Percentiles rank a stretch among this genome's conserved stretches.
These are phyloP conservation scores for Corythornis madagascariensis DNA, from an alignment of 2,113 vertebrate species.

Conservation along the genomic window DNA sequence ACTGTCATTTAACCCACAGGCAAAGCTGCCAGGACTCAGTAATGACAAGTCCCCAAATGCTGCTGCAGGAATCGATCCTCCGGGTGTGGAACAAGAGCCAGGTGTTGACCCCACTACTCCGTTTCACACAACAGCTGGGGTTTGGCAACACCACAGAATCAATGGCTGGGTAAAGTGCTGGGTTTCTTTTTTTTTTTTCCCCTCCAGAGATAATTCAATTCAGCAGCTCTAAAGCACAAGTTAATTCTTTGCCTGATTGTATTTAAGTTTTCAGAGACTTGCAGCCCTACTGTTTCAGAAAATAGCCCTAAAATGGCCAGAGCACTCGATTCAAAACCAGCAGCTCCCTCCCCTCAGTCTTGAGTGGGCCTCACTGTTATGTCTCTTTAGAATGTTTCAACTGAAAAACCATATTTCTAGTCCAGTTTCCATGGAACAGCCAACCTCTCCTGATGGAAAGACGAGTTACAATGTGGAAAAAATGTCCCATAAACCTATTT, in stretches of 20 bases:
- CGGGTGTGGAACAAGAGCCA: background rate
- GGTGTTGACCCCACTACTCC: background rate
- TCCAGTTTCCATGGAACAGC: background rate
- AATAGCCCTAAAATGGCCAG: background rate
- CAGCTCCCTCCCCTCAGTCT: background rate
- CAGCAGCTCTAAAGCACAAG: background rate
- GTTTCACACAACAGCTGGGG: background rate
- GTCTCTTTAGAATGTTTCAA: background rate
- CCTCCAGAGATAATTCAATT: conserved; percentile 33
- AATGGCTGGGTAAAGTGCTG: background rate
- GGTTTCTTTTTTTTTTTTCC: background rate
- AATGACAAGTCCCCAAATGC: conserved; percentile 24
- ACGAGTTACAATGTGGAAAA: background rate
- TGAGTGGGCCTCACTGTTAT: background rate
- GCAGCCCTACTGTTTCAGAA: background rate
- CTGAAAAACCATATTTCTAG: background rate
- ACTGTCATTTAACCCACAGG: background rate
- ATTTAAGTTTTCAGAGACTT: background rate
- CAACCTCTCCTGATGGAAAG: background rate
- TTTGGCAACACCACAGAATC: conserved; percentile 31
- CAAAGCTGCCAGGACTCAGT: conserved; percentile 2
- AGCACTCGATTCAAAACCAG: background rate
- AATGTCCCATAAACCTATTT: background rate
- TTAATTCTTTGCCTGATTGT: background rate
- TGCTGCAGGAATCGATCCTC: conserved; percentile 24